Percentiles rank a stretch among this genome's conserved stretches.
phyloP scores from a whole-genome alignment of 2,888 invertebrate species.

The Tachina fera region DNA sequence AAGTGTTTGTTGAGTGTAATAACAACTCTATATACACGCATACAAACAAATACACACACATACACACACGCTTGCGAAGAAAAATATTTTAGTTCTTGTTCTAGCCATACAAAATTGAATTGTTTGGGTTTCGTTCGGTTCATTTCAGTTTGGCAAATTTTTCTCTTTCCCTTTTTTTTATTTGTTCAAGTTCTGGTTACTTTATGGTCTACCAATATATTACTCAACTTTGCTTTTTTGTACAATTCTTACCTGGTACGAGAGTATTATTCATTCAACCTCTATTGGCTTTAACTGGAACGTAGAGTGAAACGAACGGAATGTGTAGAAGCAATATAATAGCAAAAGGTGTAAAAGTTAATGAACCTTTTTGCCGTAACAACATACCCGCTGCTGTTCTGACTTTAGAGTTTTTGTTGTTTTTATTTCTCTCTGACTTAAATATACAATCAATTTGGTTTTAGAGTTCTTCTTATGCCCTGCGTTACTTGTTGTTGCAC shows the following conservation, averaged over 20 bases:
- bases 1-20: slow-evolving; percentile 27
- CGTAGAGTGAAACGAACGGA: slow-evolving; percentile 7
- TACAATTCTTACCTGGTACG: not conserved
- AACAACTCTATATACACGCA: not conserved
- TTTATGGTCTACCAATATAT: slow-evolving; percentile 64
- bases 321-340: slow-evolving; percentile 35
- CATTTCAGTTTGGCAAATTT: slow-evolving; percentile 52
- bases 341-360: slow-evolving; percentile 65
- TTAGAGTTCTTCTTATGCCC: slow-evolving; percentile 37
- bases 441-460: slow-evolving; percentile 48
- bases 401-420: slow-evolving; percentile 29
- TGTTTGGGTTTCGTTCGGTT: slow-evolving; percentile 65
- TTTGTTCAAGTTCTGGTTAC: slow-evolving; percentile 51
- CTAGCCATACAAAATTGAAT: slow-evolving; percentile 60
- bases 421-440: slow-evolving; percentile 15
- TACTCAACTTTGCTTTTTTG: slow-evolving; percentile 45
- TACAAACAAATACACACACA: not conserved
- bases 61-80: not conserved
- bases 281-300: slow-evolving; percentile 51
- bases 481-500: slow-evolving; percentile 42
- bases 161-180: not conserved
- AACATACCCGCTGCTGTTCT: slow-evolving; percentile 30
- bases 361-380: slow-evolving; percentile 62
- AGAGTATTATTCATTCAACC: slow-evolving; percentile 63
- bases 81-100: slow-evolving; percentile 19